Evolutionary conservation across 1,140 invertebrate species (phyloP).

Genomic region (Diprion similis): DNA sequence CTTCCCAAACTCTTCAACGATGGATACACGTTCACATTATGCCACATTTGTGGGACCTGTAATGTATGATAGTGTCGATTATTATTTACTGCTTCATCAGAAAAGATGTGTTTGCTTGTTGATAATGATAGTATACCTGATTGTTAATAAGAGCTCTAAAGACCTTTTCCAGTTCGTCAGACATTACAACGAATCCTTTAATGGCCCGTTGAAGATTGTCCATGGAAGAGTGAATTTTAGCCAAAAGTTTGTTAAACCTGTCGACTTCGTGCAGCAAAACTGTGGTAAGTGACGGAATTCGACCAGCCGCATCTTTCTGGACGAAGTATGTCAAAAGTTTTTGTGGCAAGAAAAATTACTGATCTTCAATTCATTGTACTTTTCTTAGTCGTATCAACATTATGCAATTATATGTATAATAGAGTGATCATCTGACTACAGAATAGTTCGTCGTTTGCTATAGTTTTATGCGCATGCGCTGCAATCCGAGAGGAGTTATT

Average conservation of each 20-base stretch:
- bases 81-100: not conserved
- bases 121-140: conserved; percentile 57
- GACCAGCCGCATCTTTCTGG: conserved; percentile 70
- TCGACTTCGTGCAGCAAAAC: conserved; percentile 87
- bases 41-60: conserved; percentile 82
- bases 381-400: conserved; percentile 23
- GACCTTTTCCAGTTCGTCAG: conserved; percentile 81
- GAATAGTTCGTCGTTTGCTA: not conserved
- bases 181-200: conserved; percentile 88
- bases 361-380: not conserved
- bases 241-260: conserved; percentile 80
- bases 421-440: conserved; percentile 17
- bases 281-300: conserved; percentile 81
- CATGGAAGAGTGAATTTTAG: conserved; percentile 74
- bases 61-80: conserved; percentile 13
- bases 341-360: not conserved
- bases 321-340: not conserved
- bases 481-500: too few species aligned
- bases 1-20: conserved; percentile 84
- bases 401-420: not conserved
- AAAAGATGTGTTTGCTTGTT: not conserved
- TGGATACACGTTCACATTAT: conserved; percentile 77
- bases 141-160: conserved; percentile 81
- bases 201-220: conserved; percentile 83
- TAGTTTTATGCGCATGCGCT: too few species aligned